Evolutionary conservation across 2,113 vertebrate genomes (phyloP), one percentile per base, ranked within the genome.

Genomic region (Orthonyx spaldingii): DNA sequence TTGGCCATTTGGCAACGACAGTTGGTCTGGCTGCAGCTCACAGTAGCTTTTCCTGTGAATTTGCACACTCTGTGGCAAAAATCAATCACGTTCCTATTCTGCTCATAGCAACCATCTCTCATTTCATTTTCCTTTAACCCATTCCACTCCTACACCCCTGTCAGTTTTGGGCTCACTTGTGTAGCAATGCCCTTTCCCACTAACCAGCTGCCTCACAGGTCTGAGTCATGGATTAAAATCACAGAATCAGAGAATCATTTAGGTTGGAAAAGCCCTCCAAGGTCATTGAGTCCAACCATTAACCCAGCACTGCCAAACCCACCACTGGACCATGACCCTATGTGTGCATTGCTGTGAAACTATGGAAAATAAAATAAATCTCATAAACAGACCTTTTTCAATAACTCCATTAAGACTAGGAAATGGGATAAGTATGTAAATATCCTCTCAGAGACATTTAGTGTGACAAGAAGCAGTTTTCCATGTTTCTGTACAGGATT

Each of bases 1-100:
- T 57, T 46, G 85, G 76, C 94, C 94, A 93, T 95, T 96, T 96
- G 93, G 95, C 95, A 92, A 37, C 1, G 4, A 75, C 96, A 96
- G 90, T 90, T 96, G 96, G 83, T 95, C 86, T 92, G 90, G 74
- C 88, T 94, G 86, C 88, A 87, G 83, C 83, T 90, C 69, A 2
- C 76, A 49, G 88, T 6, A 78, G 83, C 64, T 90, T 89, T 71
- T 90, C 28, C 6, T 75, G 64, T 64, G 94, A 95, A 96, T 97
- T 96, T 59, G 4, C 95, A 92, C 85, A 33, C 76, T 81, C 66
- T 30, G 56, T 90, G 89, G 80, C 86, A 93, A 93, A 84, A 94
- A 87, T 86, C 90, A 84, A 66, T 94, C 92, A 71, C 6, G 0
- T 81, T 96, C 90, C 69, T 90, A 8, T 71, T 79, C 84, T 39